Evolutionary conservation across 2,797 vertebrate species (phyloP), one percentile per base, ranked within the genome.

Genomic region (Anolis apletophallus): DNA sequence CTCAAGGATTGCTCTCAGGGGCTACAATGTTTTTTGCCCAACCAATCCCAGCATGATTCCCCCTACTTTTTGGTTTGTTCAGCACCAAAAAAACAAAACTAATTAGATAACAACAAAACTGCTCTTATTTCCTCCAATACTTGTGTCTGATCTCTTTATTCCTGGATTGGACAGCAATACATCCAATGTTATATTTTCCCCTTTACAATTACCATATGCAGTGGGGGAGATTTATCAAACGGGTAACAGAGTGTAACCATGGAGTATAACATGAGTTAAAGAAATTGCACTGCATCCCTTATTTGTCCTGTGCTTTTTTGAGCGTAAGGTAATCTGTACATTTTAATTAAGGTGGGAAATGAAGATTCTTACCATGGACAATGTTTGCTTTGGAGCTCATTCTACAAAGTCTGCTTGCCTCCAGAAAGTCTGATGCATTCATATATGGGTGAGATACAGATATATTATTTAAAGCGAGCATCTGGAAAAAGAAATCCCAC

Each of bases 361-460:
- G 29, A 0, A 40, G 32, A 74, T 69, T 88, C 93, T 97, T 91
- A 99, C 99, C 98, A 1, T 99, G 99, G 1, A 99, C 96, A n/a
- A 99, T 96, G 84, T 98, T 99, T 0, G 97, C 97, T 93, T 96
- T 98, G 0, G 98, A 96, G 90, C 99, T 98, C 0, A 90, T 88
- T 0, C 96, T 95, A 36, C 92, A 97, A 34, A 97, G 91, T 67
- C 95, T 96, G 91, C 96, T 95, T 75, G 97, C 98, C 88, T 98
- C 98, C 69, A 98, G 95, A 5, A 99, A 90, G 91, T 99, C 97
- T 0, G 94, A 91, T 0, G 97, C 93, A 17, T 88, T 96, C 72
- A 98, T 92, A 84, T 95, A 89, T 0, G 98, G 97, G 86, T 97
- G 97, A 55, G 95, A 94, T 0, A 90, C 91, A 0, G 96, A 97